phyloP scores from a whole-genome alignment of 2,888 invertebrate species.

The Drosophila cognata region DNA sequence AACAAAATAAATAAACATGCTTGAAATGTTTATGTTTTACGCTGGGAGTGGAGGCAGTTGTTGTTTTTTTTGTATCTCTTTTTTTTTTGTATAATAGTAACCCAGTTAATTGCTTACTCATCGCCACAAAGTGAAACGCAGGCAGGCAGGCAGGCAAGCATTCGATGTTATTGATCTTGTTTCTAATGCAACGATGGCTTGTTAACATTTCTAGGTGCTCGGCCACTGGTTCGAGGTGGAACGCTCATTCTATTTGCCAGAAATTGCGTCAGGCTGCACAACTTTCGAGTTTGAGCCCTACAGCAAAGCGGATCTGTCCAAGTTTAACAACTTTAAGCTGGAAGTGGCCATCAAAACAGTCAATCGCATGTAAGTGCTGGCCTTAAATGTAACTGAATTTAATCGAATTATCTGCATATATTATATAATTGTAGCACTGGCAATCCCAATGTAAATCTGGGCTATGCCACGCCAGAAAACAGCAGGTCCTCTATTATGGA shows the following conservation, averaged over 20 bases:
- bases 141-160: slow-evolving; percentile 9
- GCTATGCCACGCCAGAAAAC: slow-evolving; percentile 88
- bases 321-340: slow-evolving; percentile 86
- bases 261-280: slow-evolving; percentile 90
- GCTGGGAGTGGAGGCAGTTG: slow-evolving; percentile 39
- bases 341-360: slow-evolving; percentile 88
- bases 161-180: slow-evolving; percentile 15
- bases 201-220: slow-evolving; percentile 84
- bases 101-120: slow-evolving; percentile 67
- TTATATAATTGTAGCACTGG: slow-evolving; percentile 86
- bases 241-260: slow-evolving; percentile 90
- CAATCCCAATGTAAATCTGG: slow-evolving; percentile 87
- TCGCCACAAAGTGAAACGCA: slow-evolving; percentile 51
- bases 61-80: slow-evolving; percentile 8
- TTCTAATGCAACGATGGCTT: slow-evolving; percentile 16
- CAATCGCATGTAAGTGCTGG: slow-evolving; percentile 88
- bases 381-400: neutral
- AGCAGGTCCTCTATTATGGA: slow-evolving; percentile 86
- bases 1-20: slow-evolving; percentile 30
- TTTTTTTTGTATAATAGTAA: slow-evolving; percentile 58
- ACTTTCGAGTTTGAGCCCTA: slow-evolving; percentile 87
- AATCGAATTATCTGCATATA: neutral
- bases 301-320: slow-evolving; percentile 74
- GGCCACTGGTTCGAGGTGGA: slow-evolving; percentile 92
- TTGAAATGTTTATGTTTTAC: slow-evolving; percentile 62